Evolutionary conservation across 2,797 vertebrate species (phyloP).

Genomic region (Heteromormyrus szaboi): DNA sequence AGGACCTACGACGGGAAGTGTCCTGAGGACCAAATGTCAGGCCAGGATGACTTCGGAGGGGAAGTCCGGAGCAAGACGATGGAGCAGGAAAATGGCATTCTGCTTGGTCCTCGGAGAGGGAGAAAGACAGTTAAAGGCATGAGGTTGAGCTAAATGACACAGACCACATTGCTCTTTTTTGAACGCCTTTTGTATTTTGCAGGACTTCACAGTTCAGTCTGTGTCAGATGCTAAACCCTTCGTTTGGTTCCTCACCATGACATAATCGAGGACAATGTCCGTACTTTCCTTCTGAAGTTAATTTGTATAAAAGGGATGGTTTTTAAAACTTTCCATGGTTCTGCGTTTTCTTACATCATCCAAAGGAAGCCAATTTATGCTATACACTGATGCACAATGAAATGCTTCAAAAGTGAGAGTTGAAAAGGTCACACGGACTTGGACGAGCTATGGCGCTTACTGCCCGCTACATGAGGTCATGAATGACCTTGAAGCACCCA

Average conservation of each 20-base stretch:
- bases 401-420: background rate
- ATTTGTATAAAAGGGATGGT: slow-evolving; percentile 37
- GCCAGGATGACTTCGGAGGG: slow-evolving; percentile 51
- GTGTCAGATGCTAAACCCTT: slow-evolving; percentile 15
- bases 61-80: slow-evolving; percentile 61
- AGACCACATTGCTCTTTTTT: background rate
- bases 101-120: slow-evolving; percentile 44
- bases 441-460: background rate
- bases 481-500: background rate
- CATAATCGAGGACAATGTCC: slow-evolving; percentile 31
- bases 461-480: background rate
- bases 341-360: background rate
- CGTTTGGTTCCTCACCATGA: slow-evolving; percentile 27
- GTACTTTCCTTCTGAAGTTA: slow-evolving; percentile 36
- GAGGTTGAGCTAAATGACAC: slow-evolving; percentile 51
- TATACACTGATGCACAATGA: background rate
- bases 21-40: slow-evolving; percentile 76
- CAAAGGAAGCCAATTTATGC: background rate
- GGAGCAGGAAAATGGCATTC: slow-evolving; percentile 57
- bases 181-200: slow-evolving; percentile 24
- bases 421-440: background rate
- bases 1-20: slow-evolving; percentile 94
- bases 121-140: slow-evolving; percentile 56
- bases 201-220: slow-evolving; percentile 26
- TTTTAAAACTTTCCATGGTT: background rate